These are phyloP conservation scores for Dinothrombium tinctorium DNA, from an alignment of 1,140 invertebrate genomes.

Conservation along the genomic window DNA sequence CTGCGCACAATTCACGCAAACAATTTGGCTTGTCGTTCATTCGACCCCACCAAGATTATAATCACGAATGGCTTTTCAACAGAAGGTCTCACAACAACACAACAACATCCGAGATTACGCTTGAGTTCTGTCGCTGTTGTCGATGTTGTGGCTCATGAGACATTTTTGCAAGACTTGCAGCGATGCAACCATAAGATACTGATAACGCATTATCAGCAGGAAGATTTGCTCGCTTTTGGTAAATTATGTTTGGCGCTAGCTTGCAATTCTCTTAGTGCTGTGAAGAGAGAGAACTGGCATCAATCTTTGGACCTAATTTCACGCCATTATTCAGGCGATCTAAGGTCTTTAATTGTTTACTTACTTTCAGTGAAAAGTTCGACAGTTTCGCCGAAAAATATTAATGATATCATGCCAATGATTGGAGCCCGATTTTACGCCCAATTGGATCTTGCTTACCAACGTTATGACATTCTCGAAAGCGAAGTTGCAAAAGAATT, in stretches of 20 bases:
- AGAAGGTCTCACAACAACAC: neutral
- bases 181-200: conserved; percentile 34
- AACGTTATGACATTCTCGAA: conserved; percentile 62
- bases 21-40: conserved; percentile 35
- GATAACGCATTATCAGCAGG: conserved; percentile 61
- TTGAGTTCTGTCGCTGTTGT: conserved; percentile 56
- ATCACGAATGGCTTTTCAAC: conserved; percentile 16
- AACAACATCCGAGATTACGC: conserved; percentile 28
- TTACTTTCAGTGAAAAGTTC: conserved; percentile 8
- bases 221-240: conserved; percentile 75
- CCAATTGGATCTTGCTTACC: conserved; percentile 68
- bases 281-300: conserved; percentile 43
- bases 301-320: conserved; percentile 62
- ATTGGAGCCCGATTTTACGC: conserved; percentile 91
- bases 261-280: conserved; percentile 62
- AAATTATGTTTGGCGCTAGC: conserved; percentile 69
- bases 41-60: conserved; percentile 80
- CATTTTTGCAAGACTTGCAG: conserved; percentile 23
- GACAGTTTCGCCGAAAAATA: conserved; percentile 23
- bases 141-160: conserved; percentile 57
- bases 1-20: conserved; percentile 69
- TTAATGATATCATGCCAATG: conserved; percentile 97
- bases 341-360: conserved; percentile 57
- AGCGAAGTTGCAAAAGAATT: conserved; percentile 74
- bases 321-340: conserved; percentile 63